Conservation (phyloP, 2,113 vertebrate genomes). For the Chlorodrepanis virens region DNA sequence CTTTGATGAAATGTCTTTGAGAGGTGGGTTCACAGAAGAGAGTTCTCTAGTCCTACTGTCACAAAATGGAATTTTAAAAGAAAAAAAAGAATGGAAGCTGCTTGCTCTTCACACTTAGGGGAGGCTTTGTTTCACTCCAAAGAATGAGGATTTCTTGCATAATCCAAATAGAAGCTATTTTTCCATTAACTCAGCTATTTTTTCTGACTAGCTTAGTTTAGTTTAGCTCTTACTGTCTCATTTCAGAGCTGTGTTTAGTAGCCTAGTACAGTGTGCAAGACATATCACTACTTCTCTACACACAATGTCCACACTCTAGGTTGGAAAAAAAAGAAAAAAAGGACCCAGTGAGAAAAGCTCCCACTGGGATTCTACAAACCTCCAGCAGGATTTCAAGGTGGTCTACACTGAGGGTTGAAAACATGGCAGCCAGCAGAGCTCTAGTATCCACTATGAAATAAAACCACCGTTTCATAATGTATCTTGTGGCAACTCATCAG, state of each 20-base stretch:
- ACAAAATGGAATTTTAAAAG: not conserved
- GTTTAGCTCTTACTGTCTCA: not conserved
- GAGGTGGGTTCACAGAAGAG: not conserved
- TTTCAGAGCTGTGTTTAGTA: not conserved
- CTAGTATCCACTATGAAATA: not conserved
- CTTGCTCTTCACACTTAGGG: not conserved
- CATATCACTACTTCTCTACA: not conserved
- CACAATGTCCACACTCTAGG: not conserved
- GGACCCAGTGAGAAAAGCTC: not conserved
- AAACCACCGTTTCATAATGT: not conserved
- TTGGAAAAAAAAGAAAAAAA: not conserved
- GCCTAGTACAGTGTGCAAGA: not conserved
- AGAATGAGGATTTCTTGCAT: not conserved
- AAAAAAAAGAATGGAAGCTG: not conserved
- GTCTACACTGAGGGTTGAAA: not conserved
- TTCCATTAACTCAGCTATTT: not conserved
- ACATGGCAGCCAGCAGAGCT: not conserved
- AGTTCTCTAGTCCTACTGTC: not conserved
- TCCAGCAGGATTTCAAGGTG: not conserved
- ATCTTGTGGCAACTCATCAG: not conserved
- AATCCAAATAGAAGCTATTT: not conserved
- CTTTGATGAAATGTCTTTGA: slow-evolving; percentile 40
- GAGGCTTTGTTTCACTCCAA: not conserved
- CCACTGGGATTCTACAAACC: not conserved
- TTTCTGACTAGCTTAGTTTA: not conserved